Evolutionary conservation across 2,113 vertebrate species (phyloP), one percentile per base, ranked within the genome.

Genomic region (Mirza zaza): DNA sequence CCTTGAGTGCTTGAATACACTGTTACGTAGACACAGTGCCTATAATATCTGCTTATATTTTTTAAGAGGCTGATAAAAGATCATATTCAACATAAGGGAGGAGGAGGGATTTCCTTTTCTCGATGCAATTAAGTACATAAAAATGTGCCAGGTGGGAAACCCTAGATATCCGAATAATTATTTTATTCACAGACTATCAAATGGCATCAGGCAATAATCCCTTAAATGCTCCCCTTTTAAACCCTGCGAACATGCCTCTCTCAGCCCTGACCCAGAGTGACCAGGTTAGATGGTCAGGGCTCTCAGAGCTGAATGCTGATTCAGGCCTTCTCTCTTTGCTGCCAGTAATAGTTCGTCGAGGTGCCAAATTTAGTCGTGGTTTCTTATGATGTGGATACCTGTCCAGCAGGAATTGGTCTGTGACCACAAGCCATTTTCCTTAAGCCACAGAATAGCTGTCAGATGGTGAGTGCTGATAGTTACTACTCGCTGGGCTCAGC

Each of bases 361-460:
- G 82, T 87, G 94, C 82, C 96, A 98, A 39, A 91, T 96, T 88
- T 73, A 92, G 94, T 96, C 65, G 91, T 91, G 92, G 96, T 94
- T 97, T 98, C 96, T 97, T 96, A 90, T 96, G 95, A 91, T 97
- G 68, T 42, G 95, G 82, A 83, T 97, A 90, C 97, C 97, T 96
- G 97, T 97, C 92, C 97, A 97, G 68, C 32, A 96, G 92, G 79
- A 96, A 95, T 2, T 92, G 87, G 94, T 83, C 59, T 0, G 15
- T 92, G 75, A 96, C 93, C 4, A 52, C 95, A 98, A 98, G 97
- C 55, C 97, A 82, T 95, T 97, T 97, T 95, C 94, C 94, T 96
- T 93, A 98, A 96, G 95, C 95, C 96, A 92, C 96, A 97, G 94
- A 97, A 97, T 85, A 96, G 89, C 96, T 96, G 95, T 83, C 97